Base-by-base conservation (phyloP, 2,113 vertebrate genomes). In the Anguilla rostrata region DNA sequence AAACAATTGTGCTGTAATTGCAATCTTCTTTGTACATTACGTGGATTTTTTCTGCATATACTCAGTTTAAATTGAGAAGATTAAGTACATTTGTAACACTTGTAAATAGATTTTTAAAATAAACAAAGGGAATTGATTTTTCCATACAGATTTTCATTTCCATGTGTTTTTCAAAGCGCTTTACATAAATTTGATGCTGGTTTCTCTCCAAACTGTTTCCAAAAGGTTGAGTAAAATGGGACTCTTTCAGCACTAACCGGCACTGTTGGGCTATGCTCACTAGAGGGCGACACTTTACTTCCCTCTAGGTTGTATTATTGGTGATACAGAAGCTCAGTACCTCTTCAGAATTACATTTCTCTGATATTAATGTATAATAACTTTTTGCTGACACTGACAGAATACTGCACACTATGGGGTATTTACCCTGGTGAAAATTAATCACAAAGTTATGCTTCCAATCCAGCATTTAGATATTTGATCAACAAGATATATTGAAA, bases 91-190 rank as follows among this genome's bases (percentile, higher is more conserved):
- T 96, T 95, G 96, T 96, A 92, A 95, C 96, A 97, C 96, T 94
- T 97, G 98, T 99, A 99, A 97, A 99, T 97, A 99, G 98, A 98
- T 46, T 99, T 99, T 98, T 97, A 97, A 96, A 97, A 99, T 98
- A 98, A 82, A 82, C 39, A 82, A 82, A 53, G 81, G 81, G 46
- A 82, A 29, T 43, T 22, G 5, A 56, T 56, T 49, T 49, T 82
- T 82, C 46, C 43, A 66, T 66, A 26, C 22, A 9, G 1, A 34
- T 75, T 75, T 75, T 75, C n/a, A 34, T 75, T 34, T 75, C n/a
- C 7, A 29, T 75, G n/a, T 6, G 26, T n/a, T 75, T 34, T 75
- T n/a, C 34, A 75, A 34, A 34, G 26, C n/a, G 2, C 26, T 75
- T 12, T n/a, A 75, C 3, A 34, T 75, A 34, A 75, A 75, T 9